A percentile compares a stretch with the other conserved stretches of the same genome.
Conservation (phyloP, 2,113 vertebrate species). For the Aplodontia rufa region DNA sequence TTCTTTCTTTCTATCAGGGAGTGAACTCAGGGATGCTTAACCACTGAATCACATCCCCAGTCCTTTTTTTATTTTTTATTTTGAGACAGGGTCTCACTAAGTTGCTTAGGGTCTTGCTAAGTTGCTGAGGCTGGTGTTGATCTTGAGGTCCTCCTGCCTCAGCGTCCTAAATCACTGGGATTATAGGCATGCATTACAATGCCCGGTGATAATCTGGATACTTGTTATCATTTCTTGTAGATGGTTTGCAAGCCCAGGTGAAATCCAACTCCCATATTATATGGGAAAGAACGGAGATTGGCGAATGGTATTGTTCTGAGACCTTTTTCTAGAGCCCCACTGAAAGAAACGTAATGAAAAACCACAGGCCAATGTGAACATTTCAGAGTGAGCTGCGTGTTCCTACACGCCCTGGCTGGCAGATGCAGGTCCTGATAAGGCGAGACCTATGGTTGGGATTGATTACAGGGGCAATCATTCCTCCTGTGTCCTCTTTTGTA, state of each 20-base stretch:
- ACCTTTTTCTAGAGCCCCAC: neutral
- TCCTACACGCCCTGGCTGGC: neutral
- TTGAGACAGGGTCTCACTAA: too few relatives aligned
- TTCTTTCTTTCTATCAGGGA: too few relatives aligned
- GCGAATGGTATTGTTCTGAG: neutral
- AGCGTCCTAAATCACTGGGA: too few relatives aligned
- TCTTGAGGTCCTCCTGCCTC: too few relatives aligned
- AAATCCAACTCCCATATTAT: neutral
- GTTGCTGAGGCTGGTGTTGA: too few relatives aligned
- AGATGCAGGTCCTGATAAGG: neutral
- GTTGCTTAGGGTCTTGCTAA: too few relatives aligned
- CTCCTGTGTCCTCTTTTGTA: neutral
- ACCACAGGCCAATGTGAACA: neutral
- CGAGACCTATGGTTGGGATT: neutral
- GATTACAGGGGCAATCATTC: neutral
- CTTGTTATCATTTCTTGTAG: neutral
- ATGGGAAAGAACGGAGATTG: neutral
- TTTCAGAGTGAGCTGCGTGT: neutral
- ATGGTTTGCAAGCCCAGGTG: neutral
- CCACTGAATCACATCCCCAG: too few relatives aligned
- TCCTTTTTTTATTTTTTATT: too few relatives aligned
- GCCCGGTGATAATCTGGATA: neutral
- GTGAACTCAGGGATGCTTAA: too few relatives aligned
- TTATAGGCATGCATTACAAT: too few relatives aligned
- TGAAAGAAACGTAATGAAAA: conserved; percentile 2